Evolutionary conservation across 2,113 vertebrate genomes (phyloP).

Genomic region (Halichoerus grypus): DNA sequence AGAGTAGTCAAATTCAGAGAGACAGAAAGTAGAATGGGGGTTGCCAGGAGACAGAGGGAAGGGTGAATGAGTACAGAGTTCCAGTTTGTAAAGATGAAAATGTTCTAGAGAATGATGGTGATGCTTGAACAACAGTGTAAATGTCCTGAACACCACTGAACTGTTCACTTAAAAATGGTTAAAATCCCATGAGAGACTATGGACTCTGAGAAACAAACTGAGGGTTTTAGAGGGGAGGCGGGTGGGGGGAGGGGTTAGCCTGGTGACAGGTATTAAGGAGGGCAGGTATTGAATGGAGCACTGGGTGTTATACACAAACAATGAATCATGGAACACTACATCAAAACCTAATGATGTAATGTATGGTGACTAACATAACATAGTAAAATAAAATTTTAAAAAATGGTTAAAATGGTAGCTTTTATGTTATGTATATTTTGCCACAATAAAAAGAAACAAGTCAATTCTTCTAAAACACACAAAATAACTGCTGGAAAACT

Average conservation of each 20-base stretch:
- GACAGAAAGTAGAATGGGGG: background rate
- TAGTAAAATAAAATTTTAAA: background rate
- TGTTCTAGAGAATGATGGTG: background rate
- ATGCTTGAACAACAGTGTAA: too few relatives aligned
- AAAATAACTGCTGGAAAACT: conserved; percentile 9
- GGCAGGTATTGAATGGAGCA: too few relatives aligned
- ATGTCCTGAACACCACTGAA: background rate
- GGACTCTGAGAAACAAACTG: too few relatives aligned
- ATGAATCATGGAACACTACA: too few relatives aligned
- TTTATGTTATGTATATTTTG: background rate
- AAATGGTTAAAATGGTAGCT: background rate
- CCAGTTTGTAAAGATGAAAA: background rate
- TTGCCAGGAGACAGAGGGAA: background rate
- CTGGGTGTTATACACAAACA: too few relatives aligned
- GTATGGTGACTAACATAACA: too few relatives aligned
- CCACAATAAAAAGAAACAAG: background rate
- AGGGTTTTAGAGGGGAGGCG: too few relatives aligned
- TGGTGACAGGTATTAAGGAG: too few relatives aligned
- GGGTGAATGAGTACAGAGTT: background rate
- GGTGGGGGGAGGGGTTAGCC: too few relatives aligned
- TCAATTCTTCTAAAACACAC: background rate
- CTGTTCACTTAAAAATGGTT: background rate
- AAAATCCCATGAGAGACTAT: background rate
- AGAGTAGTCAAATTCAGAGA: background rate
- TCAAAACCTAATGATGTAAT: too few relatives aligned